Conservation (phyloP, 2,113 vertebrate species). For the Zosterops hypoxanthus region DNA sequence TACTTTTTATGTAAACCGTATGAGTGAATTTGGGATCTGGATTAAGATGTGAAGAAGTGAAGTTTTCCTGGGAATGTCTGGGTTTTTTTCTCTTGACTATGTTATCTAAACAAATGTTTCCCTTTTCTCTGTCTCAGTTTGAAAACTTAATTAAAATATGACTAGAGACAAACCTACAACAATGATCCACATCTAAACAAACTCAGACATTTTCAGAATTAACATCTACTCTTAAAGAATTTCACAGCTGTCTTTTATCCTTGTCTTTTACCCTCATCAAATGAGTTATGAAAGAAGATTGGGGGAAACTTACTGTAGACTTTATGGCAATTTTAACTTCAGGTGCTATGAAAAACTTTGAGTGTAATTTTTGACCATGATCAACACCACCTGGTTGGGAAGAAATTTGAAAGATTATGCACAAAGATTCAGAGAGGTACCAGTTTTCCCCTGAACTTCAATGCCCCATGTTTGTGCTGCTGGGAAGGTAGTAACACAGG, state of each 20-base stretch:
- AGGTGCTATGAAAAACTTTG: neutral
- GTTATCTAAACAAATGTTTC: neutral
- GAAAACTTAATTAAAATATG: neutral
- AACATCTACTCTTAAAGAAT: neutral
- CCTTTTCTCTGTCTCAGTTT: neutral
- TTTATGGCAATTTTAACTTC: neutral
- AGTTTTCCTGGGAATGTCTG: neutral
- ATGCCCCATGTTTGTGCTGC: accelerated
- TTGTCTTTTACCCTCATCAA: neutral
- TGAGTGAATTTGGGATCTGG: neutral
- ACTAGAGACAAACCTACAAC: neutral
- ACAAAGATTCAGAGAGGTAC: neutral
- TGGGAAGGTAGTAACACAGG: neutral
- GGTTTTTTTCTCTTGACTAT: neutral
- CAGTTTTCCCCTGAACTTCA: neutral
- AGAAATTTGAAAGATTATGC: neutral
- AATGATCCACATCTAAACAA: neutral
- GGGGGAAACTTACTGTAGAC: neutral
- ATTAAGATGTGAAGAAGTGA: neutral
- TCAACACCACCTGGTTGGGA: neutral
- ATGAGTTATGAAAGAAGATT: neutral
- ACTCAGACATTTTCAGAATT: neutral
- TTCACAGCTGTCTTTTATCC: neutral
- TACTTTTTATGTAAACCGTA: neutral
- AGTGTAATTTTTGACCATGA: neutral